Evolutionary conservation across 2,888 invertebrate species (phyloP).

Genomic region (Sycophila texana): DNA sequence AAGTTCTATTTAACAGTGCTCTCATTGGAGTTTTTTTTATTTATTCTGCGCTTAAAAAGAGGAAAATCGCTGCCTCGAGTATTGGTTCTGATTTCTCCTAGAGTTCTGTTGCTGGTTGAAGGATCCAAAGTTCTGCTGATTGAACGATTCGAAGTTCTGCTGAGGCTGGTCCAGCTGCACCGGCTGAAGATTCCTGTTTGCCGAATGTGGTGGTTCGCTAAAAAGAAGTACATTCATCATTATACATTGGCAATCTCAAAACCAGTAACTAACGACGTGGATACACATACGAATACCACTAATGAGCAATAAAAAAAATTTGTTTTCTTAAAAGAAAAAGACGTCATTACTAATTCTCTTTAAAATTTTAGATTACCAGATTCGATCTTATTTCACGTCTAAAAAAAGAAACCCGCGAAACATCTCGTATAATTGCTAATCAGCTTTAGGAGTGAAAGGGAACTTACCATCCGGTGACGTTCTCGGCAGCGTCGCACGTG

Average conservation of each 20-base stretch:
- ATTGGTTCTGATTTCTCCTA: slow-evolving; percentile 19
- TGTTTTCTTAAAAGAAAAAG: no score
- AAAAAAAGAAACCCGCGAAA: no score
- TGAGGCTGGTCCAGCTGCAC: slow-evolving; percentile 32
- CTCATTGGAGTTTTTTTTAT: neutral
- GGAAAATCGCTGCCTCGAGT: slow-evolving; percentile 31
- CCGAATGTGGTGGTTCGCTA: slow-evolving; percentile 47
- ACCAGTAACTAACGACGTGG: no score
- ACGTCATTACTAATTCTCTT: no score
- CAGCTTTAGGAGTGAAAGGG: neutral
- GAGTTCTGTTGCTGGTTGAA: slow-evolving; percentile 29
- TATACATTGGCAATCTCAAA: no score
- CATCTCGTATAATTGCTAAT: neutral
- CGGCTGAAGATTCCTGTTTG: slow-evolving; percentile 19
- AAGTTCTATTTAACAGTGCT: slow-evolving; percentile 20
- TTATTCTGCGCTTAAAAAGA: slow-evolving; percentile 17
- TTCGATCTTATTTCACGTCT: no score
- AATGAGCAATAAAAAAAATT: no score
- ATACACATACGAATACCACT: no score
- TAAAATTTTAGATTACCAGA: no score
- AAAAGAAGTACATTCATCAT: slow-evolving; percentile 6
- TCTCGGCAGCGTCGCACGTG: slow-evolving; percentile 86
- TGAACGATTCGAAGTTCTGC: slow-evolving; percentile 22
- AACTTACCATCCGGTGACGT: slow-evolving; percentile 83
- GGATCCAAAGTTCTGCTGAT: slow-evolving; percentile 18